phyloP scores from a whole-genome alignment of 2,797 vertebrate species.

The Spinus pinus region DNA sequence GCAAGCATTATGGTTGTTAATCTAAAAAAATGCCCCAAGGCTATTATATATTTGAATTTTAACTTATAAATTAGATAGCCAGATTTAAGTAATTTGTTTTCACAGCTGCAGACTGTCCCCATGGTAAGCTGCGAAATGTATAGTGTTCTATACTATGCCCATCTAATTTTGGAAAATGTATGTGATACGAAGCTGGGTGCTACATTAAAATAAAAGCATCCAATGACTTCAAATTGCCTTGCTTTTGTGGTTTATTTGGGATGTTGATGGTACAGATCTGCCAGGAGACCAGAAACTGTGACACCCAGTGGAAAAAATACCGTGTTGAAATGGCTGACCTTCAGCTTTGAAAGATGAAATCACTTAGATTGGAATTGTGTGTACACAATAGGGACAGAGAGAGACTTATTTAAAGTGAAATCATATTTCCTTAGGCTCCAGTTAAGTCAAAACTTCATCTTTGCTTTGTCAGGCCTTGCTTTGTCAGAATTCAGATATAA shows the following conservation, averaged over 20 bases:
- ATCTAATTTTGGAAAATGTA: conserved; percentile 65
- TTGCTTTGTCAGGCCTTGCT: neutral
- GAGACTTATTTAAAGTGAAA: neutral
- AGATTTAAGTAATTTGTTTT: conserved; percentile 70
- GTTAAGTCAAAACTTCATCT: neutral
- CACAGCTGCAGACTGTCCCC: conserved; percentile 68
- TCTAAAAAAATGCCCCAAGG: conserved; percentile 42
- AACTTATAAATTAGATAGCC: conserved; percentile 59
- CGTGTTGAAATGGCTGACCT: neutral
- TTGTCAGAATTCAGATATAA: neutral
- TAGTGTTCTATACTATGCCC: conserved; percentile 52
- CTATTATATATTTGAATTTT: conserved; percentile 68
- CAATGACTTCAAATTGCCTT: conserved; percentile 34
- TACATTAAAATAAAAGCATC: conserved; percentile 70
- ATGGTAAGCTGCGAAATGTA: conserved; percentile 48
- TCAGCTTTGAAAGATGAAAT: conserved; percentile 30
- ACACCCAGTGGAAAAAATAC: neutral
- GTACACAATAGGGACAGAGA: accelerated
- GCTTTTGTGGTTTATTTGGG: conserved; percentile 39
- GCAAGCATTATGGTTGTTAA: conserved; percentile 54
- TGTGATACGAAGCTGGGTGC: conserved; percentile 65
- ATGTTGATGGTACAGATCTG: neutral
- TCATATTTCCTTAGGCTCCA: neutral
- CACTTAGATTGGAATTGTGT: neutral
- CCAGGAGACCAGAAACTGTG: conserved; percentile 14